These are phyloP conservation scores for Notolabrus celidotus DNA, from an alignment of 2,797 vertebrate genomes.

Conservation along the genomic window DNA sequence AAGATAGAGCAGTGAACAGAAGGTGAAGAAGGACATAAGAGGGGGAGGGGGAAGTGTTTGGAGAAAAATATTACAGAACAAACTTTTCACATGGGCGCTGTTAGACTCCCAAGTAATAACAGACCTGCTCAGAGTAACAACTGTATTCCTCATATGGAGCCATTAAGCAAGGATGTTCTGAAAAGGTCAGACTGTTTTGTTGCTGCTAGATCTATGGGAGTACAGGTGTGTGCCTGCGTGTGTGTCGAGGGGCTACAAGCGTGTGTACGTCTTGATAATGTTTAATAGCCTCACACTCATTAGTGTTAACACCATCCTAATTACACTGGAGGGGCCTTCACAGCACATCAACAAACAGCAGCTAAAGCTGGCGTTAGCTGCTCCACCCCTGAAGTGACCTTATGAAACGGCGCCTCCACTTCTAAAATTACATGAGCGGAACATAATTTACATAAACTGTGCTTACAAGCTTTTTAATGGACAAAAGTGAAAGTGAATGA, in stretches of 20 bases:
- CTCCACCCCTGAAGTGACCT: constrained; percentile 53
- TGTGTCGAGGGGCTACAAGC: constrained; percentile 19
- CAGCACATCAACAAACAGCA: constrained; percentile 58
- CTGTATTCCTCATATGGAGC: constrained; percentile 21
- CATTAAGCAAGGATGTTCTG: constrained; percentile 59
- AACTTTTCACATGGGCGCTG: neutral
- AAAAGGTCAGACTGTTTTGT: constrained; percentile 70
- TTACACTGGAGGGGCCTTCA: constrained; percentile 60
- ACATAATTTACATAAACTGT: constrained; percentile 7
- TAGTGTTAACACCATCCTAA: constrained; percentile 73
- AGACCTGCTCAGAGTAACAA: constrained; percentile 21
- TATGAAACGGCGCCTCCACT: constrained; percentile 27
- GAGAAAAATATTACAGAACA: too few species aligned
- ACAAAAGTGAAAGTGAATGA: neutral
- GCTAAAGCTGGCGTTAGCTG: constrained; percentile 33
- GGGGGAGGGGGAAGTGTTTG: too few species aligned
- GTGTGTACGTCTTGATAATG: constrained; percentile 48
- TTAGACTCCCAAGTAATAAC: constrained; percentile 28
- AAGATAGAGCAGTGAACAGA: constrained; percentile 2
- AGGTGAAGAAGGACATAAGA: neutral
- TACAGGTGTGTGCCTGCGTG: constrained; percentile 44
- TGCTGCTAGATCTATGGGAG: constrained; percentile 39
- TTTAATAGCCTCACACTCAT: constrained; percentile 60
- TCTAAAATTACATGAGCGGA: constrained; percentile 24
- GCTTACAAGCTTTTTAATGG: neutral